These are phyloP conservation scores for Cremastobaeus sp. DNA, from an alignment of 2,888 invertebrate species.

Conservation along the genomic window DNA sequence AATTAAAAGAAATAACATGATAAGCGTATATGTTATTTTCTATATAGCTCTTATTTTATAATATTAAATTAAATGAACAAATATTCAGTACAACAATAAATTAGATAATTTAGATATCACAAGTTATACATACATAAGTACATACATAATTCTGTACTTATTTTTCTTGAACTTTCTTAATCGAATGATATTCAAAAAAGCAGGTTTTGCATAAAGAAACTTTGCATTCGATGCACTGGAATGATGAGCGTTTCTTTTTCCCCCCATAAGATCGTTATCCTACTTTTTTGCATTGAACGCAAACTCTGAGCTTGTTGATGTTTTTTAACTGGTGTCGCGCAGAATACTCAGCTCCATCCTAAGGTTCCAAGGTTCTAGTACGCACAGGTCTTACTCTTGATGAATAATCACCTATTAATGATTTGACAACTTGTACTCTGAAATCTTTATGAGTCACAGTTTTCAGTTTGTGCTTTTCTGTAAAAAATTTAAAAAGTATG, in stretches of 20 bases:
- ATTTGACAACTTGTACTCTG: neutral
- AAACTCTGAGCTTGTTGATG: neutral
- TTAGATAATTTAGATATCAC: too few species aligned
- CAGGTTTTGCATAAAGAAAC: constrained; percentile 6
- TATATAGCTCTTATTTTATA: too few species aligned
- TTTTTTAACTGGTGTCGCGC: neutral
- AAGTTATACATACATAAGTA: too few species aligned
- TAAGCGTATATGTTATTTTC: too few species aligned
- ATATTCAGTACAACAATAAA: too few species aligned
- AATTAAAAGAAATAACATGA: too few species aligned
- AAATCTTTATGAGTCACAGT: neutral
- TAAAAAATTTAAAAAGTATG: neutral
- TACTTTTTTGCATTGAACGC: constrained; percentile 12
- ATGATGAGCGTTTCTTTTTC: neutral
- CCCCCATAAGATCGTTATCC: neutral
- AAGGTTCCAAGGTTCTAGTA: neutral
- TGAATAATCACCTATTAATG: neutral
- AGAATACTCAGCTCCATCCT: constrained; percentile 4
- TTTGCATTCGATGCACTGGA: neutral
- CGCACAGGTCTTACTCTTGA: constrained; percentile 5
- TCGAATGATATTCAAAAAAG: neutral
- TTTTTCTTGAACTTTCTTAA: too few species aligned
- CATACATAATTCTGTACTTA: too few species aligned
- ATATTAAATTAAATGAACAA: too few species aligned
- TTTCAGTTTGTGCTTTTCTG: neutral